Evolutionary conservation across 2,797 vertebrate genomes (phyloP).

Genomic region (Sebastes aleutianus): DNA sequence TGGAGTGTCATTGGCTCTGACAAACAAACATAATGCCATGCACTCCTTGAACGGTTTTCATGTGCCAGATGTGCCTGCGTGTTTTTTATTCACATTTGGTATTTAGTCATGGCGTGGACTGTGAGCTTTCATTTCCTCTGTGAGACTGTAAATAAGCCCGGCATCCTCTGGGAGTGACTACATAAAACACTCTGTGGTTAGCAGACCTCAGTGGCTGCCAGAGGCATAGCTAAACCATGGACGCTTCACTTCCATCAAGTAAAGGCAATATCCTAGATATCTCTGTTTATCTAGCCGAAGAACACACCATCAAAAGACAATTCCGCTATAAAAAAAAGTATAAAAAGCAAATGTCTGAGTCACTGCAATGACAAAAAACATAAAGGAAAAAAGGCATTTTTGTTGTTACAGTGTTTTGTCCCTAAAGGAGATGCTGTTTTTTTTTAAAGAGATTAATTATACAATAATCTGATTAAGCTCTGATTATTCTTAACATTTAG

Average conservation of each 20-base stretch:
- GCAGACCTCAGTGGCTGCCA: conserved; percentile 61
- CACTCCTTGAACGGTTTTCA: conserved; percentile 55
- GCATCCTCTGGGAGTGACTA: conserved; percentile 65
- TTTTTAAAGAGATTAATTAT: not conserved
- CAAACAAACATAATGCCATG: conserved; percentile 66
- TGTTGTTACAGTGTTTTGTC: not conserved
- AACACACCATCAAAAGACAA: conserved; percentile 27
- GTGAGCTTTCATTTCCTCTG: conserved; percentile 58
- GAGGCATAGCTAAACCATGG: conserved; percentile 49
- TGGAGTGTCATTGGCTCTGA: conserved; percentile 48
- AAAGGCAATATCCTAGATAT: conserved; percentile 59
- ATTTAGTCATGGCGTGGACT: conserved; percentile 65
- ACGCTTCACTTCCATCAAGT: conserved; percentile 35
- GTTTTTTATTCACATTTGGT: conserved; percentile 62
- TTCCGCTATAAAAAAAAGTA: not conserved
- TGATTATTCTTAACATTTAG: not conserved
- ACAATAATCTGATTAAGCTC: not conserved
- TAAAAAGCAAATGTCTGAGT: conserved; percentile 3
- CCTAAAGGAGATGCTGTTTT: not conserved
- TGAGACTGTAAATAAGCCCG: conserved; percentile 71
- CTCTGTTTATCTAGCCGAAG: conserved; percentile 43
- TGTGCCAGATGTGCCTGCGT: conserved; percentile 65
- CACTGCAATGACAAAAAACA: not conserved
- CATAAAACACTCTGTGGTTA: conserved; percentile 70
- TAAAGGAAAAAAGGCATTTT: not conserved